phyloP scores from a whole-genome alignment of 2,113 vertebrate genomes.

The Meriones unguiculatus region DNA sequence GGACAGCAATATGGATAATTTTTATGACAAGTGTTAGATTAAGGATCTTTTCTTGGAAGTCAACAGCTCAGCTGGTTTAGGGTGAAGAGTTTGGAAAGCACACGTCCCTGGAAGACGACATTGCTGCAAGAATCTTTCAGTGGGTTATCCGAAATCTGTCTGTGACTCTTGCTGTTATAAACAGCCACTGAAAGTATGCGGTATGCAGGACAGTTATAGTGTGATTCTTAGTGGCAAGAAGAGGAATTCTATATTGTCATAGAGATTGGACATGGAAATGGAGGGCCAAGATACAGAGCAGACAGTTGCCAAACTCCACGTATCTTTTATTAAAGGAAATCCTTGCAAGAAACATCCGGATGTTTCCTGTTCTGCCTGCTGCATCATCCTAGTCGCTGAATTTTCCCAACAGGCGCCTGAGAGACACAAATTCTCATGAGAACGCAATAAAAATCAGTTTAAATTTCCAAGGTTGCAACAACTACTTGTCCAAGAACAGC shows the following conservation, averaged over 20 bases:
- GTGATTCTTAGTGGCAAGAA: neutral
- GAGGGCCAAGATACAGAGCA: neutral
- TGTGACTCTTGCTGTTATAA: neutral
- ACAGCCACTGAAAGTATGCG: neutral
- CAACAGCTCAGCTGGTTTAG: neutral
- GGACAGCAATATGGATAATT: neutral
- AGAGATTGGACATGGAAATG: neutral
- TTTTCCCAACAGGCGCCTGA: neutral
- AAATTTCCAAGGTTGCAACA: neutral
- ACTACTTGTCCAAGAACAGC: neutral
- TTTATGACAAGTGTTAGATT: neutral
- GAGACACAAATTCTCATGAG: neutral
- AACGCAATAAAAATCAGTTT: neutral
- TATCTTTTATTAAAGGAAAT: conserved; percentile 50
- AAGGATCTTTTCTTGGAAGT: conserved; percentile 16
- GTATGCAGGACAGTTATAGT: neutral
- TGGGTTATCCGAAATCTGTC: neutral
- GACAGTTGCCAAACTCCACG: neutral
- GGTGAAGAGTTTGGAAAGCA: neutral
- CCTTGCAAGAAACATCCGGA: conserved; percentile 9
- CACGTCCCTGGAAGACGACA: neutral
- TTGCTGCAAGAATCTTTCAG: neutral
- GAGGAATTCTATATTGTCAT: neutral
- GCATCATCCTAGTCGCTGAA: neutral
- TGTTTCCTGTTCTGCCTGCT: neutral